phyloP scores from a whole-genome alignment of 2,888 invertebrate genomes.

The Diplolepis rosae region DNA sequence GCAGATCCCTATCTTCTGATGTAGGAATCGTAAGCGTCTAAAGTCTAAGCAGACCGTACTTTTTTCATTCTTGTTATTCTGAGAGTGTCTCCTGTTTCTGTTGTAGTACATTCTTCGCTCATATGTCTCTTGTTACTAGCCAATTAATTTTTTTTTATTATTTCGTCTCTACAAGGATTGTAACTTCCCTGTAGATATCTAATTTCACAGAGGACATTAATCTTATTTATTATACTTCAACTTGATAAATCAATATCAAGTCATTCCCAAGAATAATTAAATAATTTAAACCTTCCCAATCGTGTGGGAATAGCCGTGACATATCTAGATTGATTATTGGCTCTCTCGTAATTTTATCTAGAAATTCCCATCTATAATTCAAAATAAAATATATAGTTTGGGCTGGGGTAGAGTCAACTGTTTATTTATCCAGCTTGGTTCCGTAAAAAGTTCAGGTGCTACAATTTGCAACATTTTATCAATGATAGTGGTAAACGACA shows the following conservation, averaged over 20 bases:
- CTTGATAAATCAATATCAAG: background rate
- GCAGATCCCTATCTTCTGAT: background rate
- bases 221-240: background rate
- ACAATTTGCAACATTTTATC: no score
- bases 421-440: no score
- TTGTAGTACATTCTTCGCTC: conserved; percentile 13
- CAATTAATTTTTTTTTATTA: conserved; percentile 1
- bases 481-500: no score
- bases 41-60: conserved; percentile 7
- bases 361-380: no score
- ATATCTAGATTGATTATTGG: no score
- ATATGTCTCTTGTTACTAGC: conserved; percentile 6
- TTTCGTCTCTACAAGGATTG: background rate
- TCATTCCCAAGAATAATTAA: no score
- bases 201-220: background rate
- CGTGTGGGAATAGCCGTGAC: no score
- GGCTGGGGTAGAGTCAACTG: no score
- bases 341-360: no score
- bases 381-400: no score
- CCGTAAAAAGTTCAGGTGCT: no score
- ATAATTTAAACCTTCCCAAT: no score
- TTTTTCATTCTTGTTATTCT: conserved; percentile 17
- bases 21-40: background rate
- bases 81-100: background rate
- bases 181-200: background rate